These are phyloP conservation scores for Arvicola amphibius DNA, from an alignment of 2,797 vertebrate species.

Conservation along the genomic window DNA sequence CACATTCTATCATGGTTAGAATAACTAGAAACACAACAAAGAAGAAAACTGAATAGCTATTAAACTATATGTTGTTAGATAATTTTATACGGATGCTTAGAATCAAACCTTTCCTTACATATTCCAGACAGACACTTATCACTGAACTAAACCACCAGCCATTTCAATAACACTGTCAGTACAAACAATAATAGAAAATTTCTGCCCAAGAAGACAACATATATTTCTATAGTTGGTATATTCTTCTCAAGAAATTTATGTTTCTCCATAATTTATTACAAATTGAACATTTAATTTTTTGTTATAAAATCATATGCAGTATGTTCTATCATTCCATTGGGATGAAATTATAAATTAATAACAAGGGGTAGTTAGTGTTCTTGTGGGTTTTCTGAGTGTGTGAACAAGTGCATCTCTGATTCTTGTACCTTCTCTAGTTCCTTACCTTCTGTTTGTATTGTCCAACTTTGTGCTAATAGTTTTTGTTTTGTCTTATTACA, in stretches of 20 bases:
- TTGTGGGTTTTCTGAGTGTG: neutral
- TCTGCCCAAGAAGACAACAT: neutral
- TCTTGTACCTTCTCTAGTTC: neutral
- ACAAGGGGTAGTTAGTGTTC: neutral
- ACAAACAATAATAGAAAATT: neutral
- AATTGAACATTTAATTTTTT: neutral
- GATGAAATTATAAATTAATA: neutral
- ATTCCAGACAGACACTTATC: neutral
- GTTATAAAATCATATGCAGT: neutral
- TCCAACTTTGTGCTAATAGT: neutral
- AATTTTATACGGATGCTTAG: neutral
- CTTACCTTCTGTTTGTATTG: neutral
- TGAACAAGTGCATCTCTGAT: neutral
- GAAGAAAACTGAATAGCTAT: neutral
- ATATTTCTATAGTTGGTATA: neutral
- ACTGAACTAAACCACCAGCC: neutral
- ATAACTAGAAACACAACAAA: neutral
- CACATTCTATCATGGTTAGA: neutral
- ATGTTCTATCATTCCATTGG: neutral
- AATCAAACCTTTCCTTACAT: neutral
- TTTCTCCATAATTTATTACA: neutral
- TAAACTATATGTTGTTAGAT: neutral
- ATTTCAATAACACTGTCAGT: neutral
- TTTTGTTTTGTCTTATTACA: neutral
- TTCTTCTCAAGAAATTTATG: neutral